Conservation (phyloP, 2,113 vertebrate species). For the Australoheros scitulus region DNA sequence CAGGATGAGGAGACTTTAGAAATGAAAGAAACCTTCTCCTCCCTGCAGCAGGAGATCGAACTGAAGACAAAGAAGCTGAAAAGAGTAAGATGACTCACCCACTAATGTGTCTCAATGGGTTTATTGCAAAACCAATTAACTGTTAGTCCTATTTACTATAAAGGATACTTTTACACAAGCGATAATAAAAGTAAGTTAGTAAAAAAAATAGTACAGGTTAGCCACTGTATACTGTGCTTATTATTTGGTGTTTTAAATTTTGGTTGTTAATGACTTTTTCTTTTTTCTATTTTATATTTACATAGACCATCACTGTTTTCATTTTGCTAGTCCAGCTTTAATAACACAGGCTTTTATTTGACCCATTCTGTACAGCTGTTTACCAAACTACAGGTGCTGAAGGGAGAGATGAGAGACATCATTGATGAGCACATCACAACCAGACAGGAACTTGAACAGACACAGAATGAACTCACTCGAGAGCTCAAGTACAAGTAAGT, state of each 20-base stretch:
- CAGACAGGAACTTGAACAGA: conserved; percentile 95
- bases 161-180: neutral
- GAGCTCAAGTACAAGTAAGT: conserved; percentile 96
- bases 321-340: neutral
- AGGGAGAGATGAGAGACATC: conserved; percentile 91
- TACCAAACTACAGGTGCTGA: conserved; percentile 91
- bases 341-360: neutral
- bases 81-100: conserved; percentile 80
- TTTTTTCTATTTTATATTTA: neutral
- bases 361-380: conserved; percentile 80
- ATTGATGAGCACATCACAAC: conserved; percentile 90
- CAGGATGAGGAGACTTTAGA: conserved; percentile 94
- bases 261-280: neutral
- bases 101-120: neutral
- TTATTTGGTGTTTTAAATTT: neutral
- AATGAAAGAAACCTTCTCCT: conserved; percentile 90
- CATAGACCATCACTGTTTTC: neutral
- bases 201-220: neutral
- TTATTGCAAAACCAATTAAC: neutral
- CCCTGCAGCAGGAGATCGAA: conserved; percentile 96
- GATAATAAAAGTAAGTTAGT: neutral
- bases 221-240: neutral
- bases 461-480: conserved; percentile 91
- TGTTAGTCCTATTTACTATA: conserved; percentile 4
- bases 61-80: conserved; percentile 97